phyloP scores from a whole-genome alignment of 2,797 vertebrate species.

The Oceanodroma leucorhoa region DNA sequence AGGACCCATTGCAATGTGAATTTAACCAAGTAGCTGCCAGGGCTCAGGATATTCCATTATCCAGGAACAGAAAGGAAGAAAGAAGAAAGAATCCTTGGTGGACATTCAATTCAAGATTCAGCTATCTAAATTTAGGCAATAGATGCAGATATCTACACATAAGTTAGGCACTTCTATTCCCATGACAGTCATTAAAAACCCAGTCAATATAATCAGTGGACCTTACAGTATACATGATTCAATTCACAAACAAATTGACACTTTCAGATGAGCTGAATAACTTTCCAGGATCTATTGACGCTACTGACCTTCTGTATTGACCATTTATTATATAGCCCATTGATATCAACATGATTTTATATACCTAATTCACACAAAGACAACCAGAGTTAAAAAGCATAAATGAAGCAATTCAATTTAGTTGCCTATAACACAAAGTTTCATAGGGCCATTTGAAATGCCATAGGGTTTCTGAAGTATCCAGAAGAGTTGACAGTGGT shows the following conservation, averaged over 20 bases:
- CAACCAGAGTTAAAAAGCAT: background rate
- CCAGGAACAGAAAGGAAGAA: background rate
- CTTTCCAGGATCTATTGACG: background rate
- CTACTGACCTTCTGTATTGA: accelerated
- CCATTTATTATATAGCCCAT: background rate
- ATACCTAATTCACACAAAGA: background rate
- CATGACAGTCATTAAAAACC: background rate
- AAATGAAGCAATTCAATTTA: background rate
- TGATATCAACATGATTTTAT: background rate
- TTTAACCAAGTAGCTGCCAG: background rate
- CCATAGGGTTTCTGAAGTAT: background rate
- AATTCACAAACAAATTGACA: background rate
- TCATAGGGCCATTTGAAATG: background rate
- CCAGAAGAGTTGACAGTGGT: background rate
- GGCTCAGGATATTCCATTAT: background rate
- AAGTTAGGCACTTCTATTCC: background rate
- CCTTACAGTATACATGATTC: background rate
- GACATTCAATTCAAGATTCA: background rate
- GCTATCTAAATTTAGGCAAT: background rate
- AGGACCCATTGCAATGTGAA: background rate
- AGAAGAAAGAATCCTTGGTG: background rate
- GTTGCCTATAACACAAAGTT: background rate
- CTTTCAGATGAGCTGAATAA: background rate
- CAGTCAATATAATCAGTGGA: background rate
- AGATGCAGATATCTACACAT: background rate